These are phyloP conservation scores for Ptychodera flava DNA, from an alignment of 35 echinoderm and acorn worm genomes.

Conservation along the genomic window DNA sequence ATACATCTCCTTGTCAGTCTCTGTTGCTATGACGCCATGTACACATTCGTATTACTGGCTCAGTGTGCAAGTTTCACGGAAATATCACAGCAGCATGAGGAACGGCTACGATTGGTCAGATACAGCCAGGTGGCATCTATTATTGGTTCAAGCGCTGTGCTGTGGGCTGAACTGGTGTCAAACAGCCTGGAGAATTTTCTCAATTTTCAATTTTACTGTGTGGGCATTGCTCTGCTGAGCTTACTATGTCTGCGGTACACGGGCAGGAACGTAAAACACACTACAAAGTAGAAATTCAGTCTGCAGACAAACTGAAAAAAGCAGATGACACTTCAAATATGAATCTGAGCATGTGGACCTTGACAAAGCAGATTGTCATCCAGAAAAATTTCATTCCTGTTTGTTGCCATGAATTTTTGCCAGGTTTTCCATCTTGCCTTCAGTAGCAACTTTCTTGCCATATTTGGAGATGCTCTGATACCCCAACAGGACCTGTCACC, in stretches of 20 bases:
- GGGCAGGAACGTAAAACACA: constrained; percentile 58
- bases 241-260: constrained; percentile 74
- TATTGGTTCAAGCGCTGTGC: constrained; percentile 43
- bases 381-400: constrained; percentile 31
- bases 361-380: neutral
- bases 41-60: constrained; percentile 77
- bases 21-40: constrained; percentile 83
- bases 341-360: neutral
- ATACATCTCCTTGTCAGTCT: constrained; percentile 67
- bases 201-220: constrained; percentile 70
- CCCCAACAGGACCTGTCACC: constrained; percentile 37
- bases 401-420: constrained; percentile 80
- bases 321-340: neutral
- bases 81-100: constrained; percentile 66
- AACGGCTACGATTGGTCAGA: constrained; percentile 56
- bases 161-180: constrained; percentile 52
- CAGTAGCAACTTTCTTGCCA: constrained; percentile 61
- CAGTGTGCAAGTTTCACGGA: constrained; percentile 83
- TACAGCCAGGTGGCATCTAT: constrained; percentile 67
- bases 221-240: constrained; percentile 60
- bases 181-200: constrained; percentile 68
- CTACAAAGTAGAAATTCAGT: constrained; percentile 9
- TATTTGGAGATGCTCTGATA: constrained; percentile 80
- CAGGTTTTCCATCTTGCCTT: constrained; percentile 71
- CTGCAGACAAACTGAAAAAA: neutral